Conservation (phyloP, 2,797 vertebrate species). For the Natrix natrix region DNA sequence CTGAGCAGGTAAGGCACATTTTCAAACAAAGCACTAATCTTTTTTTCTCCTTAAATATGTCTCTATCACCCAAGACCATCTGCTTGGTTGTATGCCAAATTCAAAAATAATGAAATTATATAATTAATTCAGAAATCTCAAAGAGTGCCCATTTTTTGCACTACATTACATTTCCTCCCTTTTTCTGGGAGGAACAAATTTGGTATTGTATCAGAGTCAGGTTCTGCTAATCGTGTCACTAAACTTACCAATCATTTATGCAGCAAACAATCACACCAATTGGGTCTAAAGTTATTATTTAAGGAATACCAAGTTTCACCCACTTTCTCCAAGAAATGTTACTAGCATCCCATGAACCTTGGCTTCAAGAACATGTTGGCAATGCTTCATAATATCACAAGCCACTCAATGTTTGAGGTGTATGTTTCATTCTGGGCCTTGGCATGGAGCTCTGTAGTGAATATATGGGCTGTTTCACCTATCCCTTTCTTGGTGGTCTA, state of each 20-base stretch:
- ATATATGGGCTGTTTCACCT: neutral
- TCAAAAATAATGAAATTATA: neutral
- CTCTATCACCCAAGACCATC: neutral
- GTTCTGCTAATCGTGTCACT: neutral
- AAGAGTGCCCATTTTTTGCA: neutral
- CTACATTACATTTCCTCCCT: too few relatives aligned
- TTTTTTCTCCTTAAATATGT: neutral
- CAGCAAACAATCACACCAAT: neutral
- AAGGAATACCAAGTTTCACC: neutral
- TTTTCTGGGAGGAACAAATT: neutral
- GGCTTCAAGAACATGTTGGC: neutral
- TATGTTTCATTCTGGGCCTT: neutral
- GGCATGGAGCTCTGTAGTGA: neutral
- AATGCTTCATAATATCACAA: neutral
- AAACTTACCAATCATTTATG: neutral
- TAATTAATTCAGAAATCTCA: neutral
- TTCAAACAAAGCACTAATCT: neutral
- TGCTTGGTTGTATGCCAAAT: neutral
- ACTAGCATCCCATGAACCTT: neutral
- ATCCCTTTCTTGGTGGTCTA: neutral
- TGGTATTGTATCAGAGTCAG: neutral
- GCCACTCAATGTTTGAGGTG: neutral
- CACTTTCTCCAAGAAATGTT: neutral
- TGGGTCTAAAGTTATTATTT: neutral
- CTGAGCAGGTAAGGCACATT: neutral